Evolutionary conservation across 2,888 invertebrate genomes (phyloP), one percentile per base, ranked within the genome.

Genomic region (Ramazzottius varieornatus): DNA sequence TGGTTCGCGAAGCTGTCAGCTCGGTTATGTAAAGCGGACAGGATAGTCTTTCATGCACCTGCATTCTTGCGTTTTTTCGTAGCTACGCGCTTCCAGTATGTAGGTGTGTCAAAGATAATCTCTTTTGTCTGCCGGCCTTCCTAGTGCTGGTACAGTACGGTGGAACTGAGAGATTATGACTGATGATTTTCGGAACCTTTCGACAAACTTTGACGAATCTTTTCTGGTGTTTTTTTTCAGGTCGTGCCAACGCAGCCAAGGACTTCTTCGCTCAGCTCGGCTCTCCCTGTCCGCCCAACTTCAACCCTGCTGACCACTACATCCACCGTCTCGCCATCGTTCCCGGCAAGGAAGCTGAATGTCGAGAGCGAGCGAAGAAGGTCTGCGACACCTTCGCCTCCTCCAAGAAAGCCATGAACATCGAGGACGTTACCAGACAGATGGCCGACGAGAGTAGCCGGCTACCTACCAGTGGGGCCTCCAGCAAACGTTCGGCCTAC

Each of bases 251-350:
- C 13, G 32, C 4, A 32, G 54, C 54, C 4, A 54, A 54, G 29
- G n/a, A 54, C 29, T 33, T 65, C 32, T 64, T 65, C 24, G 32
- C 34, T 66, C 70, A 70, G n/a, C 68, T 72, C 16, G 75, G 75
- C n/a, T 70, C 72, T 65, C 71, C 71, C 0, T 78, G 78, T 69
- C 79, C 79, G 0, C 68, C 69, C 16, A 77, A 77, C 69, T 79
- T 73, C 72, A 79, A 79, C 69, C 78, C 78, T 1, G 78, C 79
- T n/a, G 80, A 80, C 71, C 75, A 76, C 69, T 78, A 75, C 71
- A 76, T 80, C 67, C 73, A 77, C 65, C 76, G 75, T n/a, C 71
- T 80, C 66, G 79, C 79, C 16, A 73, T 79, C 1, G 71, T 75
- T 13, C 77, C 78, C 1, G 77, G 76, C 20, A 71, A 73, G 54